These are phyloP conservation scores for Siniperca undulata DNA, from an alignment of 2,797 vertebrate genomes.

Conservation along the genomic window DNA sequence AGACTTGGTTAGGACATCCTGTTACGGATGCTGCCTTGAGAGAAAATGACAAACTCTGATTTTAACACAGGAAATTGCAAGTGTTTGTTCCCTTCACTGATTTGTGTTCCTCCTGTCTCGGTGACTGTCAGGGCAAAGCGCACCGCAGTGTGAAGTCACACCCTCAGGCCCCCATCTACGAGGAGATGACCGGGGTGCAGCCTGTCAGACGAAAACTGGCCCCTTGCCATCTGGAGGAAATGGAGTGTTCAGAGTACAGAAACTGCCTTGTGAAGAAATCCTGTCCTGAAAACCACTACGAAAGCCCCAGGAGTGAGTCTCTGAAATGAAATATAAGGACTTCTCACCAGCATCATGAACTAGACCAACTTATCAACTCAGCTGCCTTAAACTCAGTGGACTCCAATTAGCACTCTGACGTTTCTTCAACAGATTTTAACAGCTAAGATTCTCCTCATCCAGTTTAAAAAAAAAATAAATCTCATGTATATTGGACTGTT, in stretches of 20 bases:
- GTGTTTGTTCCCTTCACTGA: conserved; percentile 47
- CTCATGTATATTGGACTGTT: neutral
- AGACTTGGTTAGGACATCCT: neutral
- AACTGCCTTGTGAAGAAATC: conserved; percentile 54
- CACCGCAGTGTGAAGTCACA: conserved; percentile 26
- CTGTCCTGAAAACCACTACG: conserved; percentile 75
- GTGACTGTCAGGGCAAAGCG: conserved; percentile 60
- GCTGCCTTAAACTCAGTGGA: neutral
- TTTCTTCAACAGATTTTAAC: neutral
- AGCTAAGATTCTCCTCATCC: neutral
- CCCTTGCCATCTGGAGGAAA: conserved; percentile 50
- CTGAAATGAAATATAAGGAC: conserved; percentile 7
- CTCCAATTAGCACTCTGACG: neutral
- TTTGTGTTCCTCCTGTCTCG: conserved; percentile 46
- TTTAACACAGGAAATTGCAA: conserved; percentile 65
- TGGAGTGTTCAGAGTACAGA: conserved; percentile 56
- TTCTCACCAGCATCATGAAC: neutral
- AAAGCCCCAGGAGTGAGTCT: conserved; percentile 36
- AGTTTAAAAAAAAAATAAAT: too few species aligned
- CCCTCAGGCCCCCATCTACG: conserved; percentile 76
- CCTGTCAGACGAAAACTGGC: conserved; percentile 25
- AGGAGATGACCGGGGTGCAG: conserved; percentile 80
- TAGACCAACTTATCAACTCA: neutral
- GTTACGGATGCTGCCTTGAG: too few species aligned
- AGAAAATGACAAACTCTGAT: conserved; percentile 55